Conservation (phyloP, 2,113 vertebrate species). For the Corvus hawaiiensis region DNA sequence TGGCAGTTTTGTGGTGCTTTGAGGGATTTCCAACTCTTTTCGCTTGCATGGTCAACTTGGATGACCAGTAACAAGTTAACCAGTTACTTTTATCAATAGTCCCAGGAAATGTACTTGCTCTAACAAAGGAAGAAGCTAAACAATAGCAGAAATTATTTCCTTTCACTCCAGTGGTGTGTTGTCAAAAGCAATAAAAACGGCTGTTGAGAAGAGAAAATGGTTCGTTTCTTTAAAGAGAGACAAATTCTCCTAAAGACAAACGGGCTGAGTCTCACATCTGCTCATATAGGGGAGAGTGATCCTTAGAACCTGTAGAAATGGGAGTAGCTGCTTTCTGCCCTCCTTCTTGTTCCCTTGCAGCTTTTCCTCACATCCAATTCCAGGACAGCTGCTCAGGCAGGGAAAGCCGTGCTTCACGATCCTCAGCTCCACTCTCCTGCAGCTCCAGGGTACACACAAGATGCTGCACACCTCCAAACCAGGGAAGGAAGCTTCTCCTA, state of each 20-base stretch:
- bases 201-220: not conserved
- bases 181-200: not conserved
- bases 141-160: not conserved
- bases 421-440: not conserved
- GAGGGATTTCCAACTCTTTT: not conserved
- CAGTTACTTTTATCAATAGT: not conserved
- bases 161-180: not conserved
- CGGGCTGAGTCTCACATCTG: not conserved
- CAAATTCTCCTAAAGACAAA: not conserved
- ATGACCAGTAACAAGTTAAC: not conserved
- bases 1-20: not conserved
- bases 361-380: not conserved
- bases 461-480: not conserved
- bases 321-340: not conserved
- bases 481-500: not conserved
- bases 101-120: not conserved
- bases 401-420: fast-evolving
- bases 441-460: not conserved
- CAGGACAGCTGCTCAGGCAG: not conserved
- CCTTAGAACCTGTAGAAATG: not conserved
- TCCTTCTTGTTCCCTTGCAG: not conserved
- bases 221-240: not conserved
- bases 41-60: not conserved
- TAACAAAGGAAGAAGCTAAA: not conserved
- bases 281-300: not conserved